A percentile compares a stretch with the other conserved stretches of the same genome.
Conservation (phyloP, 2,113 vertebrate species). For the Pterocles burchelli region DNA sequence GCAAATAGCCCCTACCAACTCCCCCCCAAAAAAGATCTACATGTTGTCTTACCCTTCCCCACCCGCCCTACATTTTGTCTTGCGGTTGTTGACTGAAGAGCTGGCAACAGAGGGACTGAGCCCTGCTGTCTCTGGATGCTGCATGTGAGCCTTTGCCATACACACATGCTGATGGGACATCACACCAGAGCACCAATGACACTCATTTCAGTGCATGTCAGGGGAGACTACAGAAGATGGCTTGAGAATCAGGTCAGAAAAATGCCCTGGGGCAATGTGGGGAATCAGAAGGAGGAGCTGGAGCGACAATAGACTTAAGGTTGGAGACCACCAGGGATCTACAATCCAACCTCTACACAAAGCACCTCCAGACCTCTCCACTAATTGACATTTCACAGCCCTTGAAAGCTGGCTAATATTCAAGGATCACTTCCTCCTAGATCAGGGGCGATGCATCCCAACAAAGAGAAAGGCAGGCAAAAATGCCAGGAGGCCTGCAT, state of each 20-base stretch:
- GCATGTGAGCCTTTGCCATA: not conserved
- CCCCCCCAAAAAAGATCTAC: too few relatives aligned
- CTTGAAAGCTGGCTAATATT: too few relatives aligned
- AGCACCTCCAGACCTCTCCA: too few relatives aligned
- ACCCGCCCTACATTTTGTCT: not conserved
- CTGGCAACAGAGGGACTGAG: not conserved
- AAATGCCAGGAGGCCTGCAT: too few relatives aligned
- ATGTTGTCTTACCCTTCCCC: not conserved
- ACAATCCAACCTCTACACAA: not conserved
- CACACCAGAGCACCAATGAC: not conserved
- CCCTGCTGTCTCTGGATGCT: not conserved
- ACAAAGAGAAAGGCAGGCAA: too few relatives aligned
- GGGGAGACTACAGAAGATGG: not conserved
- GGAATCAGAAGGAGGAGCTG: rapidly evolving
- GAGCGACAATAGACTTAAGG: not conserved
- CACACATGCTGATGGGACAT: rapidly evolving
- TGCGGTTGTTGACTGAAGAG: not conserved
- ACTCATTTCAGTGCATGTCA: not conserved
- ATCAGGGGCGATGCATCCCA: too few relatives aligned
- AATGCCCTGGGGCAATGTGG: not conserved
- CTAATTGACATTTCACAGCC: too few relatives aligned
- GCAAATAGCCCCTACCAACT: too few relatives aligned
- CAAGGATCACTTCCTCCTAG: too few relatives aligned
- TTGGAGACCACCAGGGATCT: not conserved
- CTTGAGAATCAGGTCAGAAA: not conserved